phyloP scores from a whole-genome alignment of 37 sponge, comb jelly and placozoan genomes.

The Eunapius fragilis region DNA sequence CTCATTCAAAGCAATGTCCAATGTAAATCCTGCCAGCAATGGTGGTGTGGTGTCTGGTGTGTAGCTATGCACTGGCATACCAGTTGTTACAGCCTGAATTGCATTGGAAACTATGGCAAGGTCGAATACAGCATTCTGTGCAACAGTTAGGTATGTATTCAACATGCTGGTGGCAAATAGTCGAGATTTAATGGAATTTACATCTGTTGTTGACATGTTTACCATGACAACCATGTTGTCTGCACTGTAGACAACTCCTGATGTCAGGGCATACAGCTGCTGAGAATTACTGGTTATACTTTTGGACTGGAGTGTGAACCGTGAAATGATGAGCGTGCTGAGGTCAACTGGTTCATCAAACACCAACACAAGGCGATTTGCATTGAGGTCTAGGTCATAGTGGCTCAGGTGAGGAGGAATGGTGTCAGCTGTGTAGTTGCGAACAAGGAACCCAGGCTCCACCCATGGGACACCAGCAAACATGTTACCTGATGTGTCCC shows the following conservation, averaged over 20 bases:
- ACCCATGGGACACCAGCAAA: slow-evolving; percentile 45
- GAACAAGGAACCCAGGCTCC: slow-evolving; percentile 70
- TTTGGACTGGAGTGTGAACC: slow-evolving; percentile 60
- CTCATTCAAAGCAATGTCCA: slow-evolving; percentile 62
- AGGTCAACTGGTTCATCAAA: slow-evolving; percentile 82
- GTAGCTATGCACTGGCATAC: slow-evolving; percentile 48
- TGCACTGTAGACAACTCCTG: slow-evolving; percentile 45
- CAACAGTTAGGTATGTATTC: slow-evolving; percentile 74
- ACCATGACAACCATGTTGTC: slow-evolving; percentile 64
- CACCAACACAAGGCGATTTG: slow-evolving; percentile 55
- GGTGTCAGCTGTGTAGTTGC: slow-evolving; percentile 62
- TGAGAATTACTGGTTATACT: not conserved
- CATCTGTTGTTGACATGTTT: slow-evolving; percentile 64
- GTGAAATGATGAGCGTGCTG: slow-evolving; percentile 22
- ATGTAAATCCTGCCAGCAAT: slow-evolving; percentile 36
- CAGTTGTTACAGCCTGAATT: slow-evolving; percentile 46
- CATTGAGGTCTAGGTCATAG: slow-evolving; percentile 80
- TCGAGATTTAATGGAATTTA: slow-evolving; percentile 73
- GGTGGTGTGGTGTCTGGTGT: slow-evolving; percentile 73
- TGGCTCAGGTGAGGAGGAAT: slow-evolving; percentile 37
- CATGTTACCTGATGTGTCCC: slow-evolving; percentile 67
- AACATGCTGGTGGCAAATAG: slow-evolving; percentile 47
- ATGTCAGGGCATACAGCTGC: slow-evolving; percentile 66
- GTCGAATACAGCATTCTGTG: slow-evolving; percentile 58
- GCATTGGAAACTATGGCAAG: slow-evolving; percentile 60